phyloP scores from a whole-genome alignment of 23 tunicate species.

The Ciona savignyi region DNA sequence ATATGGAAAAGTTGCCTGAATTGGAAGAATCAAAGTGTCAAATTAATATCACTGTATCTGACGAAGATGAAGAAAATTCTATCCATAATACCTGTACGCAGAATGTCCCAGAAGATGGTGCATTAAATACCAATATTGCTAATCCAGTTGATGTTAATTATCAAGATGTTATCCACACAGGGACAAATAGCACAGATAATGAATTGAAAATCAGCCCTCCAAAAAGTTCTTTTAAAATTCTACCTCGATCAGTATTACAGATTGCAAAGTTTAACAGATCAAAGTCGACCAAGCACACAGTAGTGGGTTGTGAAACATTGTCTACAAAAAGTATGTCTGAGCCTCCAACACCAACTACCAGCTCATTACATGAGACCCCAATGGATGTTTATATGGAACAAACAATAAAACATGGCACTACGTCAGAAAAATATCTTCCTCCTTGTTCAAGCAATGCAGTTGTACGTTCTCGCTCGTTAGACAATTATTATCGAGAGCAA shows the following conservation, averaged over 20 bases:
- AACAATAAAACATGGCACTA: not conserved
- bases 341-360: not conserved
- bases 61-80: too few species aligned
- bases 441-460: conserved; percentile 1
- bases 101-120: too few species aligned
- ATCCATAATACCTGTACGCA: too few species aligned
- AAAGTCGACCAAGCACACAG: not conserved
- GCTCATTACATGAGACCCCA: not conserved
- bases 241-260: not conserved
- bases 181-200: too few species aligned
- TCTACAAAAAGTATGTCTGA: conserved; percentile 1
- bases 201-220: too few species aligned
- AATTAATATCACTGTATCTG: too few species aligned
- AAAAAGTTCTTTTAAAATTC: too few species aligned
- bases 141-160: too few species aligned
- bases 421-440: not conserved
- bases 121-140: too few species aligned
- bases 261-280: not conserved
- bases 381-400: not conserved
- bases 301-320: not conserved
- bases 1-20: too few species aligned
- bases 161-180: too few species aligned
- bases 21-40: too few species aligned
- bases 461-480: conserved; percentile 20
- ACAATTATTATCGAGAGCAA: conserved; percentile 4